Evolutionary conservation across 2,113 vertebrate species (phyloP), one percentile per base, ranked within the genome.

Genomic region (Motacilla alba): DNA sequence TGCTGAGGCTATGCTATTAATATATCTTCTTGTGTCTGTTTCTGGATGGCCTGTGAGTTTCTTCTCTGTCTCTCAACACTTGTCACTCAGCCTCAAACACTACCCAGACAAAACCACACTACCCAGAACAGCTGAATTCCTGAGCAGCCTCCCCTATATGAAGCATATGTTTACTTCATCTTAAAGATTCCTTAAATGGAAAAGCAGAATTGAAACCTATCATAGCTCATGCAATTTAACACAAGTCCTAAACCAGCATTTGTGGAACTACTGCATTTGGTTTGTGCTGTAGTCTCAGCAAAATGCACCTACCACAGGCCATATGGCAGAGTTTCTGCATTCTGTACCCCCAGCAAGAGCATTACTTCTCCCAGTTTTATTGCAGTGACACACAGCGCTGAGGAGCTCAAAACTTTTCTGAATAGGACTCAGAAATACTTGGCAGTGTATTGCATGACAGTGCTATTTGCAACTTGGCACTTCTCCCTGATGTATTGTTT

Each of bases 381-480:
- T 90, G 84, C 58, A 83, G 86, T 31, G 44, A 76, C 92, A 69
- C 33, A 83, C 76, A 93, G 31, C 46, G 56, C 86, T 94, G 93
- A 93, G 75, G 80, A 89, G 83, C 88, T 97, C 88, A 67, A 86
- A 92, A 85, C 39, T 88, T 86, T 70, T 76, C 73, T 93, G 90
- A 95, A 93, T 89, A 95, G 92, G 88, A n/a, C 41, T 96, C 83
- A 64, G 12, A 7, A 92, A 82, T 66, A 58, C 62, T 93, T 96
- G 94, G 94, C 93, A 89, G 49, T 46, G 41, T 68, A 72, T 79
- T 81, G 80, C 90, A 93, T 96, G 95, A 96, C 95, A 94, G 80
- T 82, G 94, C 92, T 96, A 55, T 95, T 96, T 93, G 89, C 77
- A 93, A 75, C 62, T 96, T 96, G 86, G 90, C 95, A 50, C 78